Evolutionary conservation across 2,797 vertebrate species (phyloP).

Genomic region (Amniataba percoides): DNA sequence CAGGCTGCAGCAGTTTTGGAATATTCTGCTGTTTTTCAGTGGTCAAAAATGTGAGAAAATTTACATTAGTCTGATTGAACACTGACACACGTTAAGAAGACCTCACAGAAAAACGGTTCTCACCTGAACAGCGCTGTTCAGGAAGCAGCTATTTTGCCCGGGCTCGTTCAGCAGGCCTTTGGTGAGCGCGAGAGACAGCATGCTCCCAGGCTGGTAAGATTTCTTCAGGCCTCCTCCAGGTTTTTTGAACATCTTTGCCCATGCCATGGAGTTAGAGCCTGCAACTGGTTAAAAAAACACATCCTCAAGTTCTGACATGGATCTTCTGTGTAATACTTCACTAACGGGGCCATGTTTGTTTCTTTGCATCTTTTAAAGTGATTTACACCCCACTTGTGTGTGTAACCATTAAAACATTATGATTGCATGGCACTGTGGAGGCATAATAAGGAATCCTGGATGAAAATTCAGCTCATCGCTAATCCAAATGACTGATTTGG

Average conservation of each 20-base stretch:
- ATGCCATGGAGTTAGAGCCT: constrained; percentile 91
- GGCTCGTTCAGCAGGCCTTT: constrained; percentile 97
- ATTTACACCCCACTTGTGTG: background rate
- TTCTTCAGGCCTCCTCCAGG: constrained; percentile 93
- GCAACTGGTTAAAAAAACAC: constrained; percentile 46
- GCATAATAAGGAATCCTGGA: constrained; percentile 19
- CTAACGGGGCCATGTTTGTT: background rate
- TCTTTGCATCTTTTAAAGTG: background rate
- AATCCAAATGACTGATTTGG: constrained; percentile 62
- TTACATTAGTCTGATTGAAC: background rate
- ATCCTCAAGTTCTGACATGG: background rate
- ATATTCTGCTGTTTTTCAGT: background rate
- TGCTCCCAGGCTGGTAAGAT: constrained; percentile 95
- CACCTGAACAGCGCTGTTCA: constrained; percentile 99
- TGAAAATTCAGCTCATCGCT: constrained; percentile 53
- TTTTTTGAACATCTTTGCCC: constrained; percentile 96
- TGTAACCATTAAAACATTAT: constrained; percentile 1
- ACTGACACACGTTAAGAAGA: background rate
- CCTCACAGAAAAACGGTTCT: constrained; percentile 40
- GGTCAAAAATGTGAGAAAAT: background rate
- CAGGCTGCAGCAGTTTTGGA: background rate
- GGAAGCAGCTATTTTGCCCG: constrained; percentile 98
- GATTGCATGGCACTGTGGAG: constrained; percentile 7
- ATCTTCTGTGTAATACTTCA: background rate
- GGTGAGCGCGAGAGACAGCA: constrained; percentile 95